phyloP scores from a whole-genome alignment of 1,140 invertebrate species.

The Bactericera cockerelli region DNA sequence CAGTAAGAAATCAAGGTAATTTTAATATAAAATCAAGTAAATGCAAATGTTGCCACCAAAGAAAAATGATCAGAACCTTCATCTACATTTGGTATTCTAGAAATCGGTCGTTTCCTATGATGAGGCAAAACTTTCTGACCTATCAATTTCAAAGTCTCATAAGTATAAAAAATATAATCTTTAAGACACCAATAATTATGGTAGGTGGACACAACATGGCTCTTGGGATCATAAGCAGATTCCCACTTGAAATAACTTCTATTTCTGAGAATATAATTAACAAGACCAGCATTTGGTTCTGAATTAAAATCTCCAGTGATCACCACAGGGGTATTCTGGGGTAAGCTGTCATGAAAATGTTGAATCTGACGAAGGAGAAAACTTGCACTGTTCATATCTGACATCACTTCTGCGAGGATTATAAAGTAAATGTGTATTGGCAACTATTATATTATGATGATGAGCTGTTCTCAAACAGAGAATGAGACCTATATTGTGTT shows the following conservation, averaged over 20 bases:
- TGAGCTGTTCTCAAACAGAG: neutral
- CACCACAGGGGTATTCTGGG: neutral
- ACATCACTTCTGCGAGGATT: neutral
- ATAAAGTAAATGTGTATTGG: neutral
- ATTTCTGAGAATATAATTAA: neutral
- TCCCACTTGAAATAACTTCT: neutral
- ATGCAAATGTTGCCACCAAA: neutral
- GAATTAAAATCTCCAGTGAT: neutral
- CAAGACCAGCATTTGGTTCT: neutral
- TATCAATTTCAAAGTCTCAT: neutral
- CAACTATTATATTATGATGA: neutral
- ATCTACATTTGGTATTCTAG: neutral
- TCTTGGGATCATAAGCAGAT: neutral
- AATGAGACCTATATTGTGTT: neutral
- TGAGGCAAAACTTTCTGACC: neutral
- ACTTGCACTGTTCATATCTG: neutral
- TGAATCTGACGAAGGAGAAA: neutral
- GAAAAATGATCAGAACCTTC: slow-evolving; percentile 6
- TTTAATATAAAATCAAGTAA: neutral
- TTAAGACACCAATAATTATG: neutral
- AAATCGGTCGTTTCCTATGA: neutral
- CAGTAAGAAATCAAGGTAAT: too few species aligned
- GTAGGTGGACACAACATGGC: neutral
- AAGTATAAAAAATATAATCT: slow-evolving; percentile 1
- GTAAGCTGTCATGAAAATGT: neutral